Conservation (phyloP, 2,797 vertebrate genomes). For the Clarias platycephalus region DNA sequence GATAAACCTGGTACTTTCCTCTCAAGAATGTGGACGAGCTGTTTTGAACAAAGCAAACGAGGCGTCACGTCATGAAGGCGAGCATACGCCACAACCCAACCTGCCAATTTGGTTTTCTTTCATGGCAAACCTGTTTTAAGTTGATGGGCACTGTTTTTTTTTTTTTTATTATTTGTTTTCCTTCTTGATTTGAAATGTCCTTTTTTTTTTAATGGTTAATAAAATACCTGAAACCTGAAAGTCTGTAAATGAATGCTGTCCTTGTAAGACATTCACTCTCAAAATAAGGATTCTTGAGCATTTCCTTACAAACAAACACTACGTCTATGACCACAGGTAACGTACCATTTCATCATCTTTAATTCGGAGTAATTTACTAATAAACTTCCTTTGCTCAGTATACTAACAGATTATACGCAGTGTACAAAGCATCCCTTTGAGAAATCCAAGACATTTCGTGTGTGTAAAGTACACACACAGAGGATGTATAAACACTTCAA, state of each 20-base stretch:
- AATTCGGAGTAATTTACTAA: neutral
- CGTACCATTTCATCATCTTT: neutral
- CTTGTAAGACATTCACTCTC: neutral
- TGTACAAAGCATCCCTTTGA: neutral
- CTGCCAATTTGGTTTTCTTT: neutral
- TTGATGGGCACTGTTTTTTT: neutral
- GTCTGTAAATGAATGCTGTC: neutral
- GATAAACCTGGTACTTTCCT: slow-evolving; percentile 1
- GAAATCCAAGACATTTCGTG: too few relatives aligned
- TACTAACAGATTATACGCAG: neutral
- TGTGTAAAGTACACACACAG: too few relatives aligned
- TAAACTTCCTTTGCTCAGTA: neutral
- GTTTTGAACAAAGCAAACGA: neutral
- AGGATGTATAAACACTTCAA: too few relatives aligned
- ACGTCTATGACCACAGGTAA: neutral
- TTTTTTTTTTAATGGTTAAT: slow-evolving; percentile 15
- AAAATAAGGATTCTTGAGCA: neutral
- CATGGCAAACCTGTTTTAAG: neutral
- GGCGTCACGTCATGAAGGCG: neutral
- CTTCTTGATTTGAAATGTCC: neutral
- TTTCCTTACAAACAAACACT: neutral
- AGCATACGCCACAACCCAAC: neutral
- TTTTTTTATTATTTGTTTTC: neutral
- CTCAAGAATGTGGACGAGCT: neutral
- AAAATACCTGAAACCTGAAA: slow-evolving; percentile 9